These are phyloP conservation scores for Ooceraea biroi DNA, from an alignment of 1,140 invertebrate genomes.

Conservation along the genomic window DNA sequence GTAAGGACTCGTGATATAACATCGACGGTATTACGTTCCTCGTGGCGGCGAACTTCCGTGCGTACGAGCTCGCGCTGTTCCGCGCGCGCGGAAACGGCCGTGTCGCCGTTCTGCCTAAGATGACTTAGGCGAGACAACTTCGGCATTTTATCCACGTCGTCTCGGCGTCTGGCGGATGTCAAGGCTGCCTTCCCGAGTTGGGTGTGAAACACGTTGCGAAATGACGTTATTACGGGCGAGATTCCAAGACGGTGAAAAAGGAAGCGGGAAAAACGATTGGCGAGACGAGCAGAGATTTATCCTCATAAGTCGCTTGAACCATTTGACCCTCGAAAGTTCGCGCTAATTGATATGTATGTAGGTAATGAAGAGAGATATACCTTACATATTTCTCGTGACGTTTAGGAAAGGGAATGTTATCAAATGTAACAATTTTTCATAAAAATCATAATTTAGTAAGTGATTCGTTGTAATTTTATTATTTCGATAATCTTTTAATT, in stretches of 20 bases:
- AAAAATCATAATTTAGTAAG: too few relatives aligned
- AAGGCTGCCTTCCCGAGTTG: constrained; percentile 41
- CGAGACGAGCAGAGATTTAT: constrained; percentile 20
- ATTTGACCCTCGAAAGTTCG: background rate
- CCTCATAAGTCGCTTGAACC: constrained; percentile 1
- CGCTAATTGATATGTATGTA: background rate
- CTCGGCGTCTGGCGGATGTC: constrained; percentile 51
- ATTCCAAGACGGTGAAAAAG: constrained; percentile 24
- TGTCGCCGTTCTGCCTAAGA: constrained; percentile 18
- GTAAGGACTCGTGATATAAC: constrained; percentile 69
- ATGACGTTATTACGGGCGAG: constrained; percentile 38
- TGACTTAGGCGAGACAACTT: constrained; percentile 62
- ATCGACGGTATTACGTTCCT: constrained; percentile 69
- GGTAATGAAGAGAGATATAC: background rate
- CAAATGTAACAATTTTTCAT: too few relatives aligned
- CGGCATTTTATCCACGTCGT: constrained; percentile 61
- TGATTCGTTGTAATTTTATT: too few relatives aligned
- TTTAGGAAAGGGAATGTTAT: background rate
- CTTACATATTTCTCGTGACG: background rate
- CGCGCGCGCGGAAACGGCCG: constrained; percentile 16
- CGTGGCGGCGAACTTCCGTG: constrained; percentile 41
- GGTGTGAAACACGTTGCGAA: constrained; percentile 41
- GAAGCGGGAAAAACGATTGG: background rate
- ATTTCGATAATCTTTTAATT: too few relatives aligned
- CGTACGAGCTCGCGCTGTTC: background rate